Base-by-base conservation (phyloP, 2,113 vertebrate genomes). In the Ramphastos sulfuratus region DNA sequence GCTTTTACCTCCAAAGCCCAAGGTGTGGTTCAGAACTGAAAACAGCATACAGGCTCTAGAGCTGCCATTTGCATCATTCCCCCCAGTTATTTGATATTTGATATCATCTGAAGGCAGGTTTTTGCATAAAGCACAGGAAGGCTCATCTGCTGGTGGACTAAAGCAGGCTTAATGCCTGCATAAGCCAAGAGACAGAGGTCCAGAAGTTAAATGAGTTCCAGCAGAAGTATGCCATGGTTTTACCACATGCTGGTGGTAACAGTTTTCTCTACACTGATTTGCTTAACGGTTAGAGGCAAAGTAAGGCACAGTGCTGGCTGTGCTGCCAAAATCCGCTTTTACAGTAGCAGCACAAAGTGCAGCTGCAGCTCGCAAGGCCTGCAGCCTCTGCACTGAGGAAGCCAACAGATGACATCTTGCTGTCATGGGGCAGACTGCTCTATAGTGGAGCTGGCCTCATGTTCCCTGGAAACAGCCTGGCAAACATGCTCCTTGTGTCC, bases 391-490 rank as follows among this genome's bases (percentile, higher is more conserved):
- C 24, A 24, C 95, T 42, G 35, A 78, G 91, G 88, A 95, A 94
- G 93, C 83, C 90, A 96, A 33, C 39, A 83, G 72, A 85, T 92
- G 81, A 85, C 96, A 94, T 92, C 92, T 96, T 95, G 76, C 87
- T 33, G 27, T 92, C 90, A 92, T 14, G 7, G 87, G 21, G 23
- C 46, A 33, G 94, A 56, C 91, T 75, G 82, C 17, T 93, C 78
- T 95, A 28, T 89, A 54, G 72, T 27, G 78, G 78, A 94, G 82
- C 85, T 78, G 85, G 90, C 90, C 93, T 96, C 89, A 15, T 42
- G 42, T 96, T 93, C 94, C 95, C 81, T 96, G 95, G 94, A 97
- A 96, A 92, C 93, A 92, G 92, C 61, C 44, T 93, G 87, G 89
- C 96, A 95, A 97, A 91, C 85, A 87, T 56, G 42, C 30, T 94